Conservation (phyloP, 2,888 invertebrate genomes). For the Linnaemya tessellans region DNA sequence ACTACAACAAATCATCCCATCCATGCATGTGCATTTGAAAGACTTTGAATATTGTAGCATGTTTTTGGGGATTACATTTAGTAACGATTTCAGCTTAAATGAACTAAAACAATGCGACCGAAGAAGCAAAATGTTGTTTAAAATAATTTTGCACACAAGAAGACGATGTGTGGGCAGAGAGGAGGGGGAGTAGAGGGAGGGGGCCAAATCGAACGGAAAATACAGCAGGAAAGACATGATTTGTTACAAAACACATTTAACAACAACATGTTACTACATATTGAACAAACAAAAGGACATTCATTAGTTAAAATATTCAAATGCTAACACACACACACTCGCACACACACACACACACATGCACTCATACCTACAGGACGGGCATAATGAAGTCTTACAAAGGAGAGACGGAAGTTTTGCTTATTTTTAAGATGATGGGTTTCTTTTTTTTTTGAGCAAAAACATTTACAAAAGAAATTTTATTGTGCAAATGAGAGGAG, state of each 20-base stretch:
- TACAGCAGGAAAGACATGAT: conserved; percentile 6
- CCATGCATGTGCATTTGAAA: conserved; percentile 10
- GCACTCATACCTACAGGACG: background rate
- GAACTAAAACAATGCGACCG: conserved; percentile 35
- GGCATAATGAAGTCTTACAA: conserved; percentile 9
- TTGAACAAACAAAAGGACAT: conserved; percentile 20
- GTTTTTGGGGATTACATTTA: conserved; percentile 52
- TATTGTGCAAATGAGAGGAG: background rate
- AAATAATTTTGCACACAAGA: conserved; percentile 18
- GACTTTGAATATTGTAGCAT: conserved; percentile 37
- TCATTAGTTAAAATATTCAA: background rate
- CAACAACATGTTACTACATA: conserved; percentile 15
- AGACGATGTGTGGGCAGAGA: background rate
- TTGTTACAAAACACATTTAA: conserved; percentile 25
- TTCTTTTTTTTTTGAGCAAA: background rate
- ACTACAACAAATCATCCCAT: background rate
- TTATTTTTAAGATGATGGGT: background rate
- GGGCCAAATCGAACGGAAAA: conserved; percentile 12
- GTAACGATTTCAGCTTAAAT: conserved; percentile 48
- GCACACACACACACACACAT: no score
- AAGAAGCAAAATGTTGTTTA: background rate
- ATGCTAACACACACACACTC: no score
- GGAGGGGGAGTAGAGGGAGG: background rate
- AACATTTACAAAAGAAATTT: background rate
- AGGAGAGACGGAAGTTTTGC: background rate